Evolutionary conservation across 2,797 vertebrate species (phyloP), one percentile per base, ranked within the genome.

Genomic region (Gymnoscopelus braueri): DNA sequence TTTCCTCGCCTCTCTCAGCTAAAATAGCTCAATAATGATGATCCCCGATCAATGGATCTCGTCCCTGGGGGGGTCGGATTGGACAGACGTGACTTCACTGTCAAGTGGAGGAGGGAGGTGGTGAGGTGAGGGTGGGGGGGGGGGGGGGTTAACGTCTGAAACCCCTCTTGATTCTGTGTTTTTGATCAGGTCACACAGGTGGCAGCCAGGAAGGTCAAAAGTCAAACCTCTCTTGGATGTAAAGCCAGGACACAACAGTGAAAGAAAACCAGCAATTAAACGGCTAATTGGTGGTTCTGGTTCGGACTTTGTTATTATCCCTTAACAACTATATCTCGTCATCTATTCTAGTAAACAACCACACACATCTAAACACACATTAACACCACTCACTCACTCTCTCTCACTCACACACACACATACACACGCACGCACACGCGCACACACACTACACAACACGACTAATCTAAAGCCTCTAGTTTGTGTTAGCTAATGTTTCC

Each of bases 401-500:
- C 19, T 19, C 19, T 19, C 26, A 1, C 26, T 3, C 26, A 19
- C 26, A 29, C 26, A 44, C 39, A 9, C 32, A 44, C 39, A 19
- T 44, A 44, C 39, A 44, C 39, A 9, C n/a, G n/a, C n/a, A 19
- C 19, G 19, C 26, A 29, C 26, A 29, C 26, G 3, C 26, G 3
- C 26, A 29, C 26, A 44, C 39, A 9, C 32, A 44, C 39, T 44
- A 44, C 39, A 44, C 39, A 10, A 44, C 39, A 44, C 39, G 8
- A 44, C 39, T 44, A 44, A 44, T 44, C 39, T 44, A 44, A 44
- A 44, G 9, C 8, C 39, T 44, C 87, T 81, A 90, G 84, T 88
- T 71, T 88, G 84, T 93, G 93, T 94, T 94, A 94, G 90, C 92
- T 94, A 87, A 92, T 84, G 87, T 89, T 93, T 74, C 88, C 90